Percentiles rank a stretch among this genome's conserved stretches.
phyloP scores from a whole-genome alignment of 2,888 invertebrate genomes.

The Rhodophaea formosa region DNA sequence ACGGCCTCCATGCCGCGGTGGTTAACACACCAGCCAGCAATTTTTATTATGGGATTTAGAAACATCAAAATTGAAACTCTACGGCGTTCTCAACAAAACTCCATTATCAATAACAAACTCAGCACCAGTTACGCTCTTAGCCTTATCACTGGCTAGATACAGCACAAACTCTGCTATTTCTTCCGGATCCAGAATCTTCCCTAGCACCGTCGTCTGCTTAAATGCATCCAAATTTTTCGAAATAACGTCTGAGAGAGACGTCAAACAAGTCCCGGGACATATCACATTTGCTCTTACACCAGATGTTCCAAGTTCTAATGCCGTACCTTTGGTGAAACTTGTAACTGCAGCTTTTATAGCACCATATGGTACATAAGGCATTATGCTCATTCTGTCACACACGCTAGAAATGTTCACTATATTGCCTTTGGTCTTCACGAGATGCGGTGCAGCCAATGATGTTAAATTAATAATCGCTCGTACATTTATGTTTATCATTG shows the following conservation, averaged over 20 bases:
- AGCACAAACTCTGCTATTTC: background rate
- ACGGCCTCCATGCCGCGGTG: too few species aligned
- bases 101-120: background rate
- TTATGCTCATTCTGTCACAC: constrained; percentile 11
- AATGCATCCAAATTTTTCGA: background rate
- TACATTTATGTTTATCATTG: constrained; percentile 30
- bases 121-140: background rate
- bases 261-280: constrained; percentile 41
- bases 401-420: constrained; percentile 31
- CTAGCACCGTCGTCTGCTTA: background rate
- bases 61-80: background rate
- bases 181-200: background rate
- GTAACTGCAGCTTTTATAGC: constrained; percentile 42
- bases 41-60: too few species aligned
- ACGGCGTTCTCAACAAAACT: background rate
- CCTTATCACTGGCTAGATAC: background rate
- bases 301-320: constrained; percentile 85
- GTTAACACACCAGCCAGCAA: too few species aligned
- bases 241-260: constrained; percentile 64
- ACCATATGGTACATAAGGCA: constrained; percentile 30
- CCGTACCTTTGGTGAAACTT: constrained; percentile 39
- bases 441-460: constrained; percentile 27
- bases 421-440: constrained; percentile 30
- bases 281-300: constrained; percentile 84
- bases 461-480: constrained; percentile 29